These are phyloP conservation scores for Lates calcarifer DNA, from an alignment of 2,113 vertebrate genomes.

Conservation along the genomic window DNA sequence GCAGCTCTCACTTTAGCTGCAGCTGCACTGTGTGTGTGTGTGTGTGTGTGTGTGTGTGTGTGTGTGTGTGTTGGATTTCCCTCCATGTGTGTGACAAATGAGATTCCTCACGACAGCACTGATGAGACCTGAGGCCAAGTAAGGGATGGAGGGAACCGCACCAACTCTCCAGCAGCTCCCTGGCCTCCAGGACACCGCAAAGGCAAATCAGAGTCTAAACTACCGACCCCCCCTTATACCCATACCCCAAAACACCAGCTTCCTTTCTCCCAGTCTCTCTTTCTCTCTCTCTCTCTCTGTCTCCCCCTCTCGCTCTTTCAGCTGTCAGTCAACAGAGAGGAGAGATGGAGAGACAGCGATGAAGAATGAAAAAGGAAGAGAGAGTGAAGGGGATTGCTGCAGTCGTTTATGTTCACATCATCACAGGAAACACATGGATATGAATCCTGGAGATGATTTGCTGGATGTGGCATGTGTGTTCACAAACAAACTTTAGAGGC, in stretches of 20 bases:
- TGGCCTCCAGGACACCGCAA: constrained; percentile 87
- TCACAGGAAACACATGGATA: constrained; percentile 42
- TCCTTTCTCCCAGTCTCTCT: neutral
- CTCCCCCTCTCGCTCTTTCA: constrained; percentile 24
- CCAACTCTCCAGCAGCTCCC: constrained; percentile 77
- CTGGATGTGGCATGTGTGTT: constrained; percentile 37
- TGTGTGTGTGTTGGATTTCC: constrained; percentile 78
- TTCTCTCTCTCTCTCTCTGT: constrained; percentile 26
- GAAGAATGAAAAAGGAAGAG: neutral
- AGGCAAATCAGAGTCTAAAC: constrained; percentile 74
- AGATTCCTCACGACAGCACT: constrained; percentile 87
- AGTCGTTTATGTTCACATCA: constrained; percentile 50
- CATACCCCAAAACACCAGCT: too few species aligned
- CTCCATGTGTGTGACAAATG: constrained; percentile 84
- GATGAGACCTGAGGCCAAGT: constrained; percentile 86
- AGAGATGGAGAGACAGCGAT: constrained; percentile 6
- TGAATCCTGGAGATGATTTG: constrained; percentile 23
- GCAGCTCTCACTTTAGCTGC: constrained; percentile 87
- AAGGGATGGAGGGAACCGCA: constrained; percentile 67
- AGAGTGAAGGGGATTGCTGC: constrained; percentile 5
- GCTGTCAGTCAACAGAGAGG: constrained; percentile 65
- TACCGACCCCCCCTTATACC: constrained; percentile 10
- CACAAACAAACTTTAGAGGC: constrained; percentile 38
- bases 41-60: constrained; percentile 45
- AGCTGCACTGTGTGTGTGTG: constrained; percentile 63